Evolutionary conservation across 1,140 invertebrate species (phyloP).

Genomic region (Orius insidiosus): DNA sequence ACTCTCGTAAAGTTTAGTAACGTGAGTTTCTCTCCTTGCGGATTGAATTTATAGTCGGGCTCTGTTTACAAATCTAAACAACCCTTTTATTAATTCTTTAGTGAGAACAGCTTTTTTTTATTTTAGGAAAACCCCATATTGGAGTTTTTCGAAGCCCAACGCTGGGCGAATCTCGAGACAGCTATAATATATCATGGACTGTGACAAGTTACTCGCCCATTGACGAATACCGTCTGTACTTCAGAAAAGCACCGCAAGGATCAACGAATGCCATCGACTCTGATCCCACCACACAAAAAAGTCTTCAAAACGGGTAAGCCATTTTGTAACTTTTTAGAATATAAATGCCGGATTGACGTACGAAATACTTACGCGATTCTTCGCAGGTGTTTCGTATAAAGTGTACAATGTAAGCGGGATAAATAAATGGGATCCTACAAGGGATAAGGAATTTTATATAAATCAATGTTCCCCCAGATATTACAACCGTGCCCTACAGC

Average conservation of each 20-base stretch:
- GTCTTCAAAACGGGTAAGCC: neutral
- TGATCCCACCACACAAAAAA: neutral
- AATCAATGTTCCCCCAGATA: too few species aligned
- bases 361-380: too few species aligned
- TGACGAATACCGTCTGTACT: conserved; percentile 27
- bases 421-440: too few species aligned
- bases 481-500: too few species aligned
- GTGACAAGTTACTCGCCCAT: conserved; percentile 31
- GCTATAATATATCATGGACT: conserved; percentile 31
- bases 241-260: conserved; percentile 22
- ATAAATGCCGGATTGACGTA: too few species aligned
- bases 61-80: too few species aligned
- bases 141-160: conserved; percentile 20
- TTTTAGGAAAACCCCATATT: conserved; percentile 24
- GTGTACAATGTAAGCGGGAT: too few species aligned
- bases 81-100: too few species aligned
- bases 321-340: too few species aligned
- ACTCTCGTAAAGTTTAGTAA: neutral
- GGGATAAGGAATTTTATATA: too few species aligned
- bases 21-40: conserved; percentile 2
- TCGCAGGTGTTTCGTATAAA: too few species aligned
- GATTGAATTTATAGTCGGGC: conserved; percentile 3
- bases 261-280: neutral
- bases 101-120: neutral
- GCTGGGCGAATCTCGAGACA: conserved; percentile 27